phyloP scores from a whole-genome alignment of 2,888 invertebrate species.

The Sarcophaga rosellei region DNA sequence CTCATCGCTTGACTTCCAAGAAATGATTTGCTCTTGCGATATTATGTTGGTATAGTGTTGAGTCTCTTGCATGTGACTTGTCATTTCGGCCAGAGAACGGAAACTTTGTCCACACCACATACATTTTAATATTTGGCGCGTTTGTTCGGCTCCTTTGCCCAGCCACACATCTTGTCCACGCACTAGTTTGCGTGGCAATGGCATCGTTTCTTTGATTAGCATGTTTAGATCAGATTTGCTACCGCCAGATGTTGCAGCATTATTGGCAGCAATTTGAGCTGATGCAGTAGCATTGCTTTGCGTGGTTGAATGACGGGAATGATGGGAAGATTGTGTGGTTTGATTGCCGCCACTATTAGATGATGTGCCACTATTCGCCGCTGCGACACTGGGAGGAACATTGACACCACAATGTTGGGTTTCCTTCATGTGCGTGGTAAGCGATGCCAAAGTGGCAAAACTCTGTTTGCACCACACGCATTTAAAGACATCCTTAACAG shows the following conservation, averaged over 20 bases:
- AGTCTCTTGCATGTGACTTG: slow-evolving; percentile 98
- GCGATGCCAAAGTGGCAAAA: slow-evolving; percentile 95
- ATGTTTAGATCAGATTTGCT: slow-evolving; percentile 91
- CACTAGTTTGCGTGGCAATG: slow-evolving; percentile 95
- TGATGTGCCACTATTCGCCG: slow-evolving; percentile 62
- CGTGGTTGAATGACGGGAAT: slow-evolving; percentile 64
- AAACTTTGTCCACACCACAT: slow-evolving; percentile 99
- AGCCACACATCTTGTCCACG: slow-evolving; percentile 99
- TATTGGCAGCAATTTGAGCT: slow-evolving; percentile 44
- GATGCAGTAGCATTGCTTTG: slow-evolving; percentile 48
- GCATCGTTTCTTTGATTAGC: slow-evolving; percentile 96
- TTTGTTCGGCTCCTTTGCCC: slow-evolving; percentile 98
- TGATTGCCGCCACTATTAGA: slow-evolving; percentile 70
- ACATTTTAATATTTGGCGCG: slow-evolving; percentile 97
- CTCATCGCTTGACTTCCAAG: slow-evolving; percentile 96
- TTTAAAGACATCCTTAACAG: slow-evolving; percentile 96
- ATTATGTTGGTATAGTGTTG: slow-evolving; percentile 99
- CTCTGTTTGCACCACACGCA: slow-evolving; percentile 99
- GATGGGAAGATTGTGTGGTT: slow-evolving; percentile 62
- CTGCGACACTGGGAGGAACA: slow-evolving; percentile 85
- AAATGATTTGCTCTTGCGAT: slow-evolving; percentile 97
- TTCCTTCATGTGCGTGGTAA: slow-evolving; percentile 99
- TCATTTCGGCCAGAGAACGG: slow-evolving; percentile 97
- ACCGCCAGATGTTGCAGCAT: slow-evolving; percentile 83
- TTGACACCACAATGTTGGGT: slow-evolving; percentile 97